Evolutionary conservation across 2,888 invertebrate species (phyloP).

Genomic region (Stenichneumon culpator): DNA sequence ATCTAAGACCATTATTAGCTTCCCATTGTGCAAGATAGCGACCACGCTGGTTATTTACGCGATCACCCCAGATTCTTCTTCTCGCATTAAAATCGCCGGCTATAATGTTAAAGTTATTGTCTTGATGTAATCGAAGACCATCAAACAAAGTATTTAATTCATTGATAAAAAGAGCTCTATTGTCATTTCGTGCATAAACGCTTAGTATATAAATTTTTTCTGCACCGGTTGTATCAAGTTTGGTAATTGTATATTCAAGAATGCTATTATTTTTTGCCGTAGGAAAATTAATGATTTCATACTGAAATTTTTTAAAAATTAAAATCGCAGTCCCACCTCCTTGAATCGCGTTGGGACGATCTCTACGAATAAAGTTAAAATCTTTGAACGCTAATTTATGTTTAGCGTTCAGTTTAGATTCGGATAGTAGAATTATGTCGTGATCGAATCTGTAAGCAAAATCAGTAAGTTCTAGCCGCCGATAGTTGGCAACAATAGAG

Average conservation of each 20-base stretch:
- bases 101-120: background rate
- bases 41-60: background rate
- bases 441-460: background rate
- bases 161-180: background rate
- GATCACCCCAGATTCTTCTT: background rate
- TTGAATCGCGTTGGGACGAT: background rate
- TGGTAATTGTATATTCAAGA: conserved; percentile 20
- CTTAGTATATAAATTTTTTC: conserved; percentile 2
- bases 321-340: conserved; percentile 30
- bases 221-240: background rate
- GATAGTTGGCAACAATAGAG: background rate
- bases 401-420: background rate
- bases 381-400: background rate
- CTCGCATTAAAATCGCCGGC: background rate
- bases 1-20: no score
- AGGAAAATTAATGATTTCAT: background rate
- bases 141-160: background rate
- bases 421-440: background rate
- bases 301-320: conserved; percentile 26
- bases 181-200: background rate
- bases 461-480: background rate
- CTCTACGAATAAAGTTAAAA: background rate
- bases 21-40: background rate
- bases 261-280: conserved; percentile 11
- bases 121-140: background rate